Conservation (phyloP, 2,888 invertebrate genomes). For the Monopis laevigella region DNA sequence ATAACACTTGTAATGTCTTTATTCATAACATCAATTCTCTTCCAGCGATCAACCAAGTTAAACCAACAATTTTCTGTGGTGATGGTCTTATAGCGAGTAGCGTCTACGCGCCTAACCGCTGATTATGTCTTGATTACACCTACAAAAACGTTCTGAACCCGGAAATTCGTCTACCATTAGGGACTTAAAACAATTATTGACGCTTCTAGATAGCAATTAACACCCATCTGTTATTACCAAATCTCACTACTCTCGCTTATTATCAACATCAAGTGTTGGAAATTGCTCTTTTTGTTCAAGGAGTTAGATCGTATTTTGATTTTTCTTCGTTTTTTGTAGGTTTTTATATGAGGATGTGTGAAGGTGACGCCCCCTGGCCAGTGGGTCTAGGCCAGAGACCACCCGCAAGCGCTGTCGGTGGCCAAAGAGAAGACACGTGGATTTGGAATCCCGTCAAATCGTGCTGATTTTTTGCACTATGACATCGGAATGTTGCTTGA, state of each 20-base stretch:
- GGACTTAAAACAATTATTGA: conserved; percentile 60
- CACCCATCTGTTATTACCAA: conserved; percentile 61
- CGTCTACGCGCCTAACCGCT: conserved; percentile 57
- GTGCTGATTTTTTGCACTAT: conserved; percentile 17
- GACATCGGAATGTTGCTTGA: conserved; percentile 10
- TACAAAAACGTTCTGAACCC: conserved; percentile 62
- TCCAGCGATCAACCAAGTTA: conserved; percentile 25
- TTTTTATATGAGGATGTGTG: conserved; percentile 41
- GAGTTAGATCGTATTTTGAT: conserved; percentile 24
- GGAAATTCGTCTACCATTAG: conserved; percentile 58
- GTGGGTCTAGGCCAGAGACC: conserved; percentile 39
- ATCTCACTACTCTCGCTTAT: conserved; percentile 46
- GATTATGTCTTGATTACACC: conserved; percentile 60
- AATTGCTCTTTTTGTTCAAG: conserved; percentile 28
- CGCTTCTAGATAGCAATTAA: conserved; percentile 63
- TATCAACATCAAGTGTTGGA: conserved; percentile 18
- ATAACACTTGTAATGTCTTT: conserved; percentile 11
- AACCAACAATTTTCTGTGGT: conserved; percentile 47
- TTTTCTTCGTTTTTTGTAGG: conserved; percentile 22
- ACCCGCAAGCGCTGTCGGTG: conserved; percentile 48
- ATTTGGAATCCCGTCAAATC: conserved; percentile 24
- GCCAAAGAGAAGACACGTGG: conserved; percentile 30
- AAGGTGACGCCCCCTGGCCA: conserved; percentile 41
- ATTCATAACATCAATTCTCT: background rate
- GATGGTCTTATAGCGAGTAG: conserved; percentile 25